Conservation (phyloP, 2,888 invertebrate genomes). For the Cabera pusaria region DNA sequence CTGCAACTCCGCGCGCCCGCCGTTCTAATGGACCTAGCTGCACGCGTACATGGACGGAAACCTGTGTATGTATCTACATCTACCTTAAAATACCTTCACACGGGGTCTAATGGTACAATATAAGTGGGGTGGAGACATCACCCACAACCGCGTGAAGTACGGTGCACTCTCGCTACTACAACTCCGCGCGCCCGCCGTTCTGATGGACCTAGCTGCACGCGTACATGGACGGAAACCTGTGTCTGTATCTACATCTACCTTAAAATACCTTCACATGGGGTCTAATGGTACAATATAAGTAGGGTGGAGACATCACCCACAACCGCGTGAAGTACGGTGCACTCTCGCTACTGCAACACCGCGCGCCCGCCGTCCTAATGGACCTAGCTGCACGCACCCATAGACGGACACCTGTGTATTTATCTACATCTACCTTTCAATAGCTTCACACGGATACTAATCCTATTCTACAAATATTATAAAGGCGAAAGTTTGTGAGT, state of each 20-base stretch:
- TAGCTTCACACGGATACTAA: too few species aligned
- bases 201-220: slow-evolving; percentile 90
- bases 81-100: too few species aligned
- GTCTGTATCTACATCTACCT: too few species aligned
- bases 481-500: too few species aligned
- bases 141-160: slow-evolving; percentile 89
- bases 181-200: slow-evolving; percentile 95
- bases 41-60: slow-evolving; percentile 91
- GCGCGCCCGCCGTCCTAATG: slow-evolving; percentile 93
- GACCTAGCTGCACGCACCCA: slow-evolving; percentile 89
- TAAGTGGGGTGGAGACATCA: slow-evolving; percentile 93
- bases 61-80: slow-evolving; percentile 93
- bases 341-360: slow-evolving; percentile 91
- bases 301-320: slow-evolving; percentile 91
- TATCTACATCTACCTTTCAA: too few species aligned
- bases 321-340: slow-evolving; percentile 89
- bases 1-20: slow-evolving; percentile 96
- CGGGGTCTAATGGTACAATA: slow-evolving; percentile 92
- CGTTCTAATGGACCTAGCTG: slow-evolving; percentile 90
- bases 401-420: slow-evolving; percentile 94
- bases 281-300: slow-evolving; percentile 95
- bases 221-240: slow-evolving; percentile 93
- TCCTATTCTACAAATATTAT: too few species aligned
- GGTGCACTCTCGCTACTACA: slow-evolving; percentile 89
- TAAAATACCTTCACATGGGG: slow-evolving; percentile 85